Conservation (phyloP, 1,140 invertebrate genomes). For the Aleiodes sp. region DNA sequence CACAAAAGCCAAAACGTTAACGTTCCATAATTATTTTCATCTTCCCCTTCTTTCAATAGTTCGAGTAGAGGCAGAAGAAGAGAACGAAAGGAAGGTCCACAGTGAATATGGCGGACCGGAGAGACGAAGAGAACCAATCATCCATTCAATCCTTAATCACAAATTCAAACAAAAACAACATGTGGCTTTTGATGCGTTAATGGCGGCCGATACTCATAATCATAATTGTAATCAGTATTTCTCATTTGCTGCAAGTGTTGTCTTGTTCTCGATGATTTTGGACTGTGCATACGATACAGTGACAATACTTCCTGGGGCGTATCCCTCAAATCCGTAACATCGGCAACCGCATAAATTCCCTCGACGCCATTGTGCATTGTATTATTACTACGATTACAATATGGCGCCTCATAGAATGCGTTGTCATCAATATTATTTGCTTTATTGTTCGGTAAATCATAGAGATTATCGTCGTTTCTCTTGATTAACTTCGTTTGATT, state of each 20-base stretch:
- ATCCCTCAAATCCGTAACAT: conserved; percentile 54
- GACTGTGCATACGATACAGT: conserved; percentile 52
- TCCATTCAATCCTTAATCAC: too few relatives aligned
- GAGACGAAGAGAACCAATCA: too few relatives aligned
- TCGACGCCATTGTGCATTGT: conserved; percentile 13
- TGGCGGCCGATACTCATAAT: conserved; percentile 49
- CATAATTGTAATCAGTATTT: conserved; percentile 33
- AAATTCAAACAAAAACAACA: conserved; percentile 59
- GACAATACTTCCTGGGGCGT: conserved; percentile 56
- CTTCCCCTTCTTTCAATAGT: too few relatives aligned
- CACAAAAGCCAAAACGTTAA: conserved; percentile 6
- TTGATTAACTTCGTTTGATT: conserved; percentile 55
- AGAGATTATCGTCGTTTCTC: conserved; percentile 53
- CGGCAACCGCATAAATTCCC: conserved; percentile 58
- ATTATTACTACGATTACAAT: conserved; percentile 9
- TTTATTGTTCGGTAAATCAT: conserved; percentile 49
- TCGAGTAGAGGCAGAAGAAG: too few relatives aligned
- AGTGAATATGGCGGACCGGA: too few relatives aligned
- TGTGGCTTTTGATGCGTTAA: conserved; percentile 59
- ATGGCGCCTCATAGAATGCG: conserved; percentile 2
- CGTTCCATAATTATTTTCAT: neutral
- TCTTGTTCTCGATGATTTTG: conserved; percentile 41
- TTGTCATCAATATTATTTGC: neutral
- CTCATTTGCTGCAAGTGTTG: conserved; percentile 10
- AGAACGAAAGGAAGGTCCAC: too few relatives aligned